A percentile compares a stretch with the other conserved stretches of the same genome.
These are phyloP conservation scores for Diplosoma virens DNA, from an alignment of 23 tunicate species.

Conservation along the genomic window DNA sequence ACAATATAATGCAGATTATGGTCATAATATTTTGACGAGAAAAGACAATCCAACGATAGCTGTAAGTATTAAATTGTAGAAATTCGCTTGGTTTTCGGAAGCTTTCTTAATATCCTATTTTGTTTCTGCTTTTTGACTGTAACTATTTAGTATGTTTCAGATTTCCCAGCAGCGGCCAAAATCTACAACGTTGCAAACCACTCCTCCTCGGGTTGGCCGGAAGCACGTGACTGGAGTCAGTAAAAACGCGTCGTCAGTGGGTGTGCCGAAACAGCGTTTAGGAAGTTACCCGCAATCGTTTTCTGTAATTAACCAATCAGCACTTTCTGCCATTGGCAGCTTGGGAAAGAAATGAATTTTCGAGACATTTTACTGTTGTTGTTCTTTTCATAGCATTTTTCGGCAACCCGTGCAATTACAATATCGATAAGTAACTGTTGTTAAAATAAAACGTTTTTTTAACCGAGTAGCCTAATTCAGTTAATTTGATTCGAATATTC, in stretches of 20 bases:
- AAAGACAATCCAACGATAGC: conserved; percentile 82
- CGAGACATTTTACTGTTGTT: too few species aligned
- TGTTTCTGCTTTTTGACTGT: neutral
- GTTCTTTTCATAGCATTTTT: too few species aligned
- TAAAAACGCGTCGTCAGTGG: conserved; percentile 75
- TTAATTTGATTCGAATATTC: too few species aligned
- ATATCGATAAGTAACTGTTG: too few species aligned
- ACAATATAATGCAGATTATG: conserved; percentile 77
- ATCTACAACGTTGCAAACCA: conserved; percentile 35
- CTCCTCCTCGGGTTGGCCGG: conserved; percentile 77
- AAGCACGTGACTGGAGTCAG: conserved; percentile 55
- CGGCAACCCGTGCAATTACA: too few species aligned
- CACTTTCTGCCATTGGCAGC: conserved; percentile 67
- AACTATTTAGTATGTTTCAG: neutral
- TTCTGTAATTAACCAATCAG: conserved; percentile 89
- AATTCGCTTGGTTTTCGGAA: neutral
- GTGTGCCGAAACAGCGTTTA: conserved; percentile 76
- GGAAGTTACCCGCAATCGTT: conserved; percentile 90
- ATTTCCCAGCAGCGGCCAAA: conserved; percentile 41
- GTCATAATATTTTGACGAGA: conserved; percentile 72
- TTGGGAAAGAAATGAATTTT: conserved; percentile 40
- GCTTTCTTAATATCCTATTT: neutral
- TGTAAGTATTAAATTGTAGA: neutral
- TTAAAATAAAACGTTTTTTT: too few species aligned
- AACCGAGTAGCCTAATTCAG: too few species aligned